A percentile compares a stretch with the other conserved stretches of the same genome.
These are phyloP conservation scores for Serripes groenlandicus DNA, from an alignment of 2,888 invertebrate genomes.

Conservation along the genomic window DNA sequence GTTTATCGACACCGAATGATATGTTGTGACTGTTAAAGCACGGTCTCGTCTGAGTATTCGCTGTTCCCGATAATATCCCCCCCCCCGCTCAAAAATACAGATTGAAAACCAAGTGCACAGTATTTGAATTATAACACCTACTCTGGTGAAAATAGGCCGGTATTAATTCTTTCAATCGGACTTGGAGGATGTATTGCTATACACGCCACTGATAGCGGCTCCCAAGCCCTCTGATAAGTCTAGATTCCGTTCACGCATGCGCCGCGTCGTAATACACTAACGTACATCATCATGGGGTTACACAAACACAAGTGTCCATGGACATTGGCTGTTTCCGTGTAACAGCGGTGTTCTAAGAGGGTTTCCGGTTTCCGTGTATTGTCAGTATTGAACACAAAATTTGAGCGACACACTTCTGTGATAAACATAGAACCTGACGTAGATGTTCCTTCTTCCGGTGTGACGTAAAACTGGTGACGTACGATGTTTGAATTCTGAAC, in stretches of 20 bases:
- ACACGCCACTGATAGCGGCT: not conserved
- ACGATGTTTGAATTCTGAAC: not conserved
- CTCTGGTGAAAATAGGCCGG: too few relatives aligned
- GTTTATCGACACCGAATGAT: too few relatives aligned
- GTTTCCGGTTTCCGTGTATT: not conserved
- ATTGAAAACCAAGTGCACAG: too few relatives aligned
- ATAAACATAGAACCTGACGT: too few relatives aligned
- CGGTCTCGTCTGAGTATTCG: too few relatives aligned
- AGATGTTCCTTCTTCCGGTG: not conserved
- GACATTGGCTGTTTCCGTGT: not conserved
- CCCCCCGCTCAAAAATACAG: too few relatives aligned
- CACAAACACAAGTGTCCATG: not conserved
- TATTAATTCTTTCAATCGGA: too few relatives aligned
- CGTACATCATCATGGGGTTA: not conserved
- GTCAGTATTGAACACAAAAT: constrained; percentile 4
- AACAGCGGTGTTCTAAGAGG: not conserved
- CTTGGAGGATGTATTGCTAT: too few relatives aligned
- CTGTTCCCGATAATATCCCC: too few relatives aligned
- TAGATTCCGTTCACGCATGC: not conserved
- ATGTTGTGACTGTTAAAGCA: too few relatives aligned
- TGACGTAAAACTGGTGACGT: not conserved
- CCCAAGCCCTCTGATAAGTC: not conserved
- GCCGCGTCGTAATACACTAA: not conserved
- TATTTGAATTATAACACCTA: too few relatives aligned
- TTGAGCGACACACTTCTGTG: not conserved